phyloP scores from a whole-genome alignment of 2,797 vertebrate species.

The Apodemus agrarius region DNA sequence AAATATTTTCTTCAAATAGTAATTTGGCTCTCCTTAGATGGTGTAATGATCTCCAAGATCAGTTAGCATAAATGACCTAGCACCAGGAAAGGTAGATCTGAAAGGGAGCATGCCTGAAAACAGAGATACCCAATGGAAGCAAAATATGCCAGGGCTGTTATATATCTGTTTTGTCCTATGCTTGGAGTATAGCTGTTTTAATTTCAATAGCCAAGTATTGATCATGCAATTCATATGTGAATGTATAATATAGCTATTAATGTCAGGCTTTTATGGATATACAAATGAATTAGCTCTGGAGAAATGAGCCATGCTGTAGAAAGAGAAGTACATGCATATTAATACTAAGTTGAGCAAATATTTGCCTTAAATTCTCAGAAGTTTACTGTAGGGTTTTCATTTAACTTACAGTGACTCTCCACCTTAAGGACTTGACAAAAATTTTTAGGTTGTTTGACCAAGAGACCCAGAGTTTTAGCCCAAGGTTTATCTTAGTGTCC shows the following conservation, averaged over 20 bases:
- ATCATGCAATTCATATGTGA: neutral
- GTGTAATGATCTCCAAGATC: neutral
- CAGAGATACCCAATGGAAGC: neutral
- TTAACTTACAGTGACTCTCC: neutral
- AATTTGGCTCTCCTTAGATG: neutral
- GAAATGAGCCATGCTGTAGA: neutral
- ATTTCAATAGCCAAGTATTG: neutral
- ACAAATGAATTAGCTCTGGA: neutral
- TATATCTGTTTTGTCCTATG: neutral
- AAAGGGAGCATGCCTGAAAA: neutral
- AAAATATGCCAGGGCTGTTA: neutral
- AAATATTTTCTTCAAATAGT: slow-evolving; percentile 2
- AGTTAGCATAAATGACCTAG: neutral
- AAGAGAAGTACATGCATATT: slow-evolving; percentile 24
- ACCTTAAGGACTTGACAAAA: neutral
- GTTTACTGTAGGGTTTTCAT: neutral
- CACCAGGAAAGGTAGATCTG: neutral
- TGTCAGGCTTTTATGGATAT: neutral
- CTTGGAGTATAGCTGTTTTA: neutral
- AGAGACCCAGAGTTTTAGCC: neutral
- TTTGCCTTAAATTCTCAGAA: neutral
- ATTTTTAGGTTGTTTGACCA: neutral
- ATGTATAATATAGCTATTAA: slow-evolving; percentile 34
- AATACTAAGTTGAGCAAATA: slow-evolving; percentile 32
- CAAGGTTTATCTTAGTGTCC: neutral